phyloP scores from a whole-genome alignment of 2,888 invertebrate species.

The Endomychus coccineus region DNA sequence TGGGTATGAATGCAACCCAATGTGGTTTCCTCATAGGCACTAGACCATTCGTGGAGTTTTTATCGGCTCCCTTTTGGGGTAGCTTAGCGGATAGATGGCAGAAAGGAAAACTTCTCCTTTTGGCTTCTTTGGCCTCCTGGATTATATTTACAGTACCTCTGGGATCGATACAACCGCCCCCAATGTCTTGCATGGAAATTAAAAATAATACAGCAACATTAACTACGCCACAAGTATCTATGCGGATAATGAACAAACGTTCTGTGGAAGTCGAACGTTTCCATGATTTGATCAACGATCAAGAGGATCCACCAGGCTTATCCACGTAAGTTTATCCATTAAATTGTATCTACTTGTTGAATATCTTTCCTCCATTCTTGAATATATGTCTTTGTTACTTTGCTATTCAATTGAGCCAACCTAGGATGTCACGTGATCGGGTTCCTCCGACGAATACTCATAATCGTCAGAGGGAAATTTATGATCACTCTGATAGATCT shows the following conservation, averaged over 20 bases:
- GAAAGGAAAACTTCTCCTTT: conserved; percentile 77
- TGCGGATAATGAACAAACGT: conserved; percentile 47
- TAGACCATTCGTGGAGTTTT: conserved; percentile 93
- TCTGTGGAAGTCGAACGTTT: too few relatives aligned
- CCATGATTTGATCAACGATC: conserved; percentile 10
- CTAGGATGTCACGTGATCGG: too few relatives aligned
- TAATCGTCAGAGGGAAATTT: too few relatives aligned
- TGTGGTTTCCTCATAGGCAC: conserved; percentile 92
- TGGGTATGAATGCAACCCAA: conserved; percentile 93
- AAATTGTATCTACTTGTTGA: not conserved
- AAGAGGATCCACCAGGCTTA: conserved; percentile 16
- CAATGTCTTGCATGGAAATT: conserved; percentile 75
- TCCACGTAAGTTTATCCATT: conserved; percentile 15
- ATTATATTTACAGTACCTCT: conserved; percentile 93
- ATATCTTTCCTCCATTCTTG: too few relatives aligned
- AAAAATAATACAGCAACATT: conserved; percentile 59
- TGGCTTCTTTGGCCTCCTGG: conserved; percentile 91
- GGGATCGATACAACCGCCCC: conserved; percentile 91
- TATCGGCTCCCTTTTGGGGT: conserved; percentile 97
- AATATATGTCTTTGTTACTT: too few relatives aligned
- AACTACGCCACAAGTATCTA: conserved; percentile 49
- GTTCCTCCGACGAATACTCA: too few relatives aligned
- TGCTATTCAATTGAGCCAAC: too few relatives aligned
- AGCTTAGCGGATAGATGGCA: conserved; percentile 82
- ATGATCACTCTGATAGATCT: too few relatives aligned